Evolutionary conservation across 37 sponge, comb jelly and placozoan genomes (phyloP), one percentile per base, ranked within the genome.

Genomic region (Agelas oroides): DNA sequence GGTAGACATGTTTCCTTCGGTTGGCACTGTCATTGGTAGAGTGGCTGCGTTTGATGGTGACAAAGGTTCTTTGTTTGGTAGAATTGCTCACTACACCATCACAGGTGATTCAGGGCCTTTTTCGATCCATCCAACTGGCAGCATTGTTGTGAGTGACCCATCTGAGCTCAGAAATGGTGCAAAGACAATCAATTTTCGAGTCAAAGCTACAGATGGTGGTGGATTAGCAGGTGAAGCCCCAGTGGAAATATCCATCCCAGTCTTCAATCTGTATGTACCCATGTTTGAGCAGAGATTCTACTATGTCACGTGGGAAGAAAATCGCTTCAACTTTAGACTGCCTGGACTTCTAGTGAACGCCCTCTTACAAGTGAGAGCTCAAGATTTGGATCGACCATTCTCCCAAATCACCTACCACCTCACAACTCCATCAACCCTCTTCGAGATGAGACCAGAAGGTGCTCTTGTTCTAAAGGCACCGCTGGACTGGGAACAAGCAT

Each of bases 151-250:
- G 20, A 33, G 21, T 77, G 70, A 78, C 60, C 71, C 71, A 23
- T n/a, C 28, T 28, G 54, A 78, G 37, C 63, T 86, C 32, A 60
- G 66, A 75, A 57, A 71, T 31, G 53, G 60, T 20, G 63, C 36
- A 78, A 37, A 72, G 21, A 46, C 33, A 18, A 31, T 86, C 55
- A 54, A 59, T 0, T 87, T 92, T 83, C 81, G 70, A 25, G 62
- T 92, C 21, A 53, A 59, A 63, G 93, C 93, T 1, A 65, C 37
- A 15, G 93, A 92, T 73, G 76, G 78, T 67, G 89, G 85, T 12
- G 88, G 84, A 12, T 70, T 79, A 19, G 27, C 53, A 34, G 67
- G 60, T 27, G n/a, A 3, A 33, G 77, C 66, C 33, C 34, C 24
- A n/a, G 86, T 90, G 56, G 53, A 85, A 28, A 85, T 90, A 35